Conservation (phyloP, 1,140 invertebrate species). For the Acromyrmex echinatior region DNA sequence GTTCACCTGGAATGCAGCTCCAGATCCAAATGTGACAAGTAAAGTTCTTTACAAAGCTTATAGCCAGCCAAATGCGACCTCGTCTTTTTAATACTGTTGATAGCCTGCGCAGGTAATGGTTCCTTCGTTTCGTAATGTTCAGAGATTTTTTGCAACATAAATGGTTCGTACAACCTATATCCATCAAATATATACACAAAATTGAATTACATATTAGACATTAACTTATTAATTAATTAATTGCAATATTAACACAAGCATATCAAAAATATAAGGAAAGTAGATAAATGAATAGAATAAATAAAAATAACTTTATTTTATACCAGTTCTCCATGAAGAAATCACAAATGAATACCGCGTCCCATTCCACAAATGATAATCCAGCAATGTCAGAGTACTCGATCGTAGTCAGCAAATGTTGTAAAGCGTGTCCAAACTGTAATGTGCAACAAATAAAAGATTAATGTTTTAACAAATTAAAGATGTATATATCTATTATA, state of each 20-base stretch:
- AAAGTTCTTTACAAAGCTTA: slow-evolving; percentile 93
- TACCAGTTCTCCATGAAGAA: slow-evolving; percentile 94
- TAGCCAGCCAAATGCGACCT: slow-evolving; percentile 92
- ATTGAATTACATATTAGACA: background rate
- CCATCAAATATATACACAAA: background rate
- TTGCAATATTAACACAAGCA: background rate
- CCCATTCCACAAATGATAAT: slow-evolving; percentile 96
- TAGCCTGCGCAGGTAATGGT: slow-evolving; percentile 89
- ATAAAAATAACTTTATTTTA: slow-evolving; percentile 52
- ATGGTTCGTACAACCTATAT: slow-evolving; percentile 89
- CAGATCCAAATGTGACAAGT: slow-evolving; percentile 94
- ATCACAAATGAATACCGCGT: slow-evolving; percentile 93
- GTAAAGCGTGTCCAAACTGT: slow-evolving; percentile 93
- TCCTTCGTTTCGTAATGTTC: slow-evolving; percentile 92
- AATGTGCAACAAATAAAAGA: background rate
- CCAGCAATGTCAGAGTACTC: slow-evolving; percentile 95
- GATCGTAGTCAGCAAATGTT: slow-evolving; percentile 93
- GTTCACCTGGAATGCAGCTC: slow-evolving; percentile 91
- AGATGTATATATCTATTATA: background rate
- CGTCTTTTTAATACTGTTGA: slow-evolving; percentile 89
- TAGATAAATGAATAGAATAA: background rate
- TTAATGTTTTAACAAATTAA: background rate
- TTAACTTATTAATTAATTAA: slow-evolving; percentile 4
- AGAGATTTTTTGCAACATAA: slow-evolving; percentile 90
- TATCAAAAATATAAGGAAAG: background rate